Evolutionary conservation across 2,797 vertebrate genomes (phyloP), one percentile per base, ranked within the genome.

Genomic region (Mastacembelus armatus): DNA sequence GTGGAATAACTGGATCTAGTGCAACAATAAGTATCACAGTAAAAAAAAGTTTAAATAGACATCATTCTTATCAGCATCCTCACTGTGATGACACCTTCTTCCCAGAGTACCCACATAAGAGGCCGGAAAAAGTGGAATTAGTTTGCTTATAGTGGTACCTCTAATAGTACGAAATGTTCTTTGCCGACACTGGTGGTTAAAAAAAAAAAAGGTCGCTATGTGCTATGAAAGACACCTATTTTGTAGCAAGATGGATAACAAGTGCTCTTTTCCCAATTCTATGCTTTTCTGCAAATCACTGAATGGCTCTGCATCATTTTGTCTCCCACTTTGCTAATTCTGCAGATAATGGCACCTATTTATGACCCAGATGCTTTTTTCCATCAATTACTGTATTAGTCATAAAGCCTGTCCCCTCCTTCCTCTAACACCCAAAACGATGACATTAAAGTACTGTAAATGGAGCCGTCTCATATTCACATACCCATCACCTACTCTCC

Each of bases 311-410:
- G 77, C 69, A 68, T 85, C 84, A 89, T 90, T 92, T 92, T 87
- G 80, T 77, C 88, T 78, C 71, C 86, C 90, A 89, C 86, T 89
- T 89, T 88, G 82, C 88, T 87, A 91, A 92, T 92, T 85, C 82
- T 44, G 77, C n/a, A 14, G 78, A 71, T 93, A 92, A 94, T 92
- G 88, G 86, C 71, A 84, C 84, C 91, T 90, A 92, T 91, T 90
- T 91, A 88, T 89, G 84, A 87, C 79, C 67, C 5, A 83, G 87
- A 89, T 90, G 89, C 88, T 85, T 88, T 84, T 58, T 78, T 77
- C 85, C 79, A 85, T 90, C 88, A 89, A 91, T 93, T 91, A 89
- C 78, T 40, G 82, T 83, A 80, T 92, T 92, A 90, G 89, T 89
- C 88, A 89, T 87, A 70, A 86, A 90, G 84, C 74, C 57, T 49